These are phyloP conservation scores for Ophioninae sp. DNA, from an alignment of 2,888 invertebrate species.

Conservation along the genomic window DNA sequence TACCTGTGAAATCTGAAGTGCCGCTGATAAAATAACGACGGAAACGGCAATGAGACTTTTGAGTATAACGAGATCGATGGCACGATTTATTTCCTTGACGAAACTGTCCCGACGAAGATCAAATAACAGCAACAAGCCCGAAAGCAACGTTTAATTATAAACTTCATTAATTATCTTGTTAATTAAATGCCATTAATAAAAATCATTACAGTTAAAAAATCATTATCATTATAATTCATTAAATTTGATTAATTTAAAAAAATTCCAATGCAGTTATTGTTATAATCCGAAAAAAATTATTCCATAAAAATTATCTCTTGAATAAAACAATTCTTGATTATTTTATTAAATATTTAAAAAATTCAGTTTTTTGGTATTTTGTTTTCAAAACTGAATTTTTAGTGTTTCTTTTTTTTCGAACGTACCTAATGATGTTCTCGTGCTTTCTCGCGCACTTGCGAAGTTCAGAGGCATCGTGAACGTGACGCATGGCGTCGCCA, in stretches of 20 bases:
- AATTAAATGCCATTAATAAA: no score
- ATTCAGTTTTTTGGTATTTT: no score
- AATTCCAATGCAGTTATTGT: no score
- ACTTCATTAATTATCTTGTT: no score
- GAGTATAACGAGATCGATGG: constrained; percentile 50
- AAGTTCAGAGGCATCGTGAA: constrained; percentile 57
- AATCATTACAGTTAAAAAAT: no score
- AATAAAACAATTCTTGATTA: background rate
- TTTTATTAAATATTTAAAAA: background rate
- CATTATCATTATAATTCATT: no score
- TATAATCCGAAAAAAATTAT: no score
- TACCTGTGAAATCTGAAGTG: constrained; percentile 61
- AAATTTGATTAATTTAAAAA: background rate
- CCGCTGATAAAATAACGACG: constrained; percentile 49
- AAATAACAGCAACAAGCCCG: no score
- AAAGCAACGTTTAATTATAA: no score
- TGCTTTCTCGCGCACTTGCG: constrained; percentile 67
- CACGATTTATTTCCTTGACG: constrained; percentile 47
- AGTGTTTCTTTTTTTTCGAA: background rate
- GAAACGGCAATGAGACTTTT: constrained; percentile 57
- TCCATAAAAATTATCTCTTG: background rate
- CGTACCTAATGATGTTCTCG: constrained; percentile 67
- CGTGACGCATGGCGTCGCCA: constrained; percentile 59
- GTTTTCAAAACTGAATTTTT: no score
- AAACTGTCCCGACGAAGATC: constrained; percentile 43